phyloP scores from a whole-genome alignment of 2,888 invertebrate species.

The Ectemnius continuus region DNA sequence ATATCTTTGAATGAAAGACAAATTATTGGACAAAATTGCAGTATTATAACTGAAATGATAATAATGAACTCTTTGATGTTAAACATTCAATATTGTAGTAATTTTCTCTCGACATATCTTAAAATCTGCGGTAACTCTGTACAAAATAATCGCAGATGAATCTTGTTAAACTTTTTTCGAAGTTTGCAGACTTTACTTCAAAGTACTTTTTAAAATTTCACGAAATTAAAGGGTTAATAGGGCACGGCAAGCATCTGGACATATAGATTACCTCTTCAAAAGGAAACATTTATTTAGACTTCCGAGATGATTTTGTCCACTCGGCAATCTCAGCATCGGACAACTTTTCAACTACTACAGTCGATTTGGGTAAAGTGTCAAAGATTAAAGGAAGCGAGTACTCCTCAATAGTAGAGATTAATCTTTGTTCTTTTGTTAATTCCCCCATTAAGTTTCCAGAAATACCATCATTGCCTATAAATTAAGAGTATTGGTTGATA shows the following conservation, averaged over 20 bases:
- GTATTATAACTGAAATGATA: background rate
- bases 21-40: background rate
- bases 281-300: background rate
- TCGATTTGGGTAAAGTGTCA: background rate
- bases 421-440: too few species aligned
- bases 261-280: background rate
- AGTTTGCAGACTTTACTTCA: too few species aligned
- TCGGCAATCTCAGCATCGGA: background rate
- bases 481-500: too few species aligned
- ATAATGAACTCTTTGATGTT: background rate
- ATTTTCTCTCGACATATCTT: background rate
- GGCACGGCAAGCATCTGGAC: too few species aligned
- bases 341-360: background rate
- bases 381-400: background rate
- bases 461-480: too few species aligned
- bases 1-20: background rate
- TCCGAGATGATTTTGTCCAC: background rate
- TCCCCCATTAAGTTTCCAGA: too few species aligned
- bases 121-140: background rate
- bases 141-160: background rate
- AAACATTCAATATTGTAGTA: background rate
- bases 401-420: background rate
- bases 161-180: background rate
- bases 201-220: too few species aligned
- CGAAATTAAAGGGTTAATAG: too few species aligned